Conservation (phyloP, 2,113 vertebrate genomes). For the Oophaga pumilio region DNA sequence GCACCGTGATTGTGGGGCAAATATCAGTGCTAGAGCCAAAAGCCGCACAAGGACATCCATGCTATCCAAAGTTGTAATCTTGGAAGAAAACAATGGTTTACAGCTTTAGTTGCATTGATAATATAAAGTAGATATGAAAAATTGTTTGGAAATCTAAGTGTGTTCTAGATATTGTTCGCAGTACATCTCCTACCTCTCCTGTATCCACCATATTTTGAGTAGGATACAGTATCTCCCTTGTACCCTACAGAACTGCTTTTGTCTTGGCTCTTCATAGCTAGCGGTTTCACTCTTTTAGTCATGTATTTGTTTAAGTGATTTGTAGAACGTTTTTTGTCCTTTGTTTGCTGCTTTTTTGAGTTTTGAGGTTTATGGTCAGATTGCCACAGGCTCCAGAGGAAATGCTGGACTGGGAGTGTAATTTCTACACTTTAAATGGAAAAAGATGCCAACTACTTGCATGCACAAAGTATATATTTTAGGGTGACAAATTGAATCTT, state of each 20-base stretch:
- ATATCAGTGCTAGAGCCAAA: slow-evolving; percentile 64
- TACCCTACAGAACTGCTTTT: not conserved
- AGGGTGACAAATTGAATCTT: not conserved
- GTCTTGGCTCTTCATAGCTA: not conserved
- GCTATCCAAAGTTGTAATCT: slow-evolving; percentile 42
- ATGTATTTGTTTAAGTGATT: not conserved
- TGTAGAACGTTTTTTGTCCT: not conserved
- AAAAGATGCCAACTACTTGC: not conserved
- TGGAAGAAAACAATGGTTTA: slow-evolving; percentile 62
- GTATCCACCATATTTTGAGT: not conserved
- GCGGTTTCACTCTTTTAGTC: not conserved
- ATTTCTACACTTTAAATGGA: not conserved
- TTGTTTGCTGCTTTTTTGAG: not conserved
- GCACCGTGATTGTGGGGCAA: slow-evolving; percentile 65
- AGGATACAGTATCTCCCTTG: not conserved
- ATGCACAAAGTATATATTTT: not conserved
- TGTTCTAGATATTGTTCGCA: not conserved
- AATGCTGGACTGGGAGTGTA: not conserved
- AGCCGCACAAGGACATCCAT: slow-evolving; percentile 67
- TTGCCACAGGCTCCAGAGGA: not conserved
- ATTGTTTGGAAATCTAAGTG: not conserved
- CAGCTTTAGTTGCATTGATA: not conserved
- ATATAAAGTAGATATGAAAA: not conserved
- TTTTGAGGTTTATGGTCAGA: slow-evolving; percentile 12
- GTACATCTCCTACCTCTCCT: not conserved